phyloP scores from a whole-genome alignment of 2,888 invertebrate species.

The Esperia sulphurella region DNA sequence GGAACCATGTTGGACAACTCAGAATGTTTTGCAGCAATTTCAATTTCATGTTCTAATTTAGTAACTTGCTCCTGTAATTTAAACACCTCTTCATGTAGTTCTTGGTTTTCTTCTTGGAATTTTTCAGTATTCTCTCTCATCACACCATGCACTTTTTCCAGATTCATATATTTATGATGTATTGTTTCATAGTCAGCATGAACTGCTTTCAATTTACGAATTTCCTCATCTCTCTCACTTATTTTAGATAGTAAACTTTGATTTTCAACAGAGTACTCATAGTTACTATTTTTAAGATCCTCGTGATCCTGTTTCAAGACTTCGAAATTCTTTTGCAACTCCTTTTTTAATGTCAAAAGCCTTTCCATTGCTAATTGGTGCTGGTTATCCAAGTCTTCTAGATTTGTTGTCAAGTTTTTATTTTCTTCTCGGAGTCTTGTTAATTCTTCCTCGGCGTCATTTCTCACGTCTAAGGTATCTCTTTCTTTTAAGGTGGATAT shows the following conservation, averaged over 20 bases:
- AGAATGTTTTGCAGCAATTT: slow-evolving; percentile 45
- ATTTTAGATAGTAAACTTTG: slow-evolving; percentile 60
- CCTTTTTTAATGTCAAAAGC: slow-evolving; percentile 73
- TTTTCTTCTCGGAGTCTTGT: slow-evolving; percentile 78
- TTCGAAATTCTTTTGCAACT: slow-evolving; percentile 74
- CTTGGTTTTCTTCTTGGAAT: slow-evolving; percentile 75
- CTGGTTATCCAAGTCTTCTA: slow-evolving; percentile 87
- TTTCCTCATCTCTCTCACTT: slow-evolving; percentile 63
- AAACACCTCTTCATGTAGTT: slow-evolving; percentile 72
- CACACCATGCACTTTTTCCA: slow-evolving; percentile 63
- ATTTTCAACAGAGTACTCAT: slow-evolving; percentile 64
- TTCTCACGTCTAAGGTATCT: slow-evolving; percentile 38
- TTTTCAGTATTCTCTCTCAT: slow-evolving; percentile 71
- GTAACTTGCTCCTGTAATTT: slow-evolving; percentile 70
- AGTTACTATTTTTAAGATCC: slow-evolving; percentile 64
- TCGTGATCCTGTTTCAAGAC: slow-evolving; percentile 67
- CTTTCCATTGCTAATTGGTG: slow-evolving; percentile 84
- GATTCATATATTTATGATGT: slow-evolving; percentile 67
- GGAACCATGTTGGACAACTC: slow-evolving; percentile 51
- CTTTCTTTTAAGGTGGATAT: slow-evolving; percentile 58
- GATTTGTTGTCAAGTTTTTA: slow-evolving; percentile 72
- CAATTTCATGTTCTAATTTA: slow-evolving; percentile 67
- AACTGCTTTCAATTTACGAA: slow-evolving; percentile 35
- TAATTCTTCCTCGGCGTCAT: slow-evolving; percentile 59
- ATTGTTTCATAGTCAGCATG: slow-evolving; percentile 61